These are phyloP conservation scores for Coenobita brevimanus DNA, from an alignment of 1,140 invertebrate genomes.

Conservation along the genomic window DNA sequence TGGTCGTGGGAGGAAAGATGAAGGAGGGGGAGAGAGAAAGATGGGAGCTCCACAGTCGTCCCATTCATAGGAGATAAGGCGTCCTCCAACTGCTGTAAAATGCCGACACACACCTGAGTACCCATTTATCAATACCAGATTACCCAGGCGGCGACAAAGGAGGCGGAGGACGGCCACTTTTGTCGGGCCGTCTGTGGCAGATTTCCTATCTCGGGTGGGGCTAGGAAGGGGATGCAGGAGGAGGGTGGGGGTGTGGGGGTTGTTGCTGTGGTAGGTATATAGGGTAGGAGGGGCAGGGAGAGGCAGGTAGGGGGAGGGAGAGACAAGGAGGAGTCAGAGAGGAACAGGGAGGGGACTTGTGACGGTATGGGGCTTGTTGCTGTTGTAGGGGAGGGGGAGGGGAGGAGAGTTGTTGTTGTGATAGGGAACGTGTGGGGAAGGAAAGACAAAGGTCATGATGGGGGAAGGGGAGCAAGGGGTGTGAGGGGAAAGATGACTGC, in stretches of 20 bases:
- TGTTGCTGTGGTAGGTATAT: neutral
- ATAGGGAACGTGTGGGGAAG: neutral
- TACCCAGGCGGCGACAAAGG: conserved; percentile 20
- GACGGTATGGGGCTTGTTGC: neutral
- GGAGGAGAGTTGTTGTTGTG: neutral
- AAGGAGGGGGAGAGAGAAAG: too few relatives aligned
- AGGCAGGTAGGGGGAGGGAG: neutral
- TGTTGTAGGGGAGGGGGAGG: neutral
- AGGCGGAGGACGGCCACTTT: neutral
- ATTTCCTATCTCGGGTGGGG: neutral
- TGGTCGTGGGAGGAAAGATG: too few relatives aligned
- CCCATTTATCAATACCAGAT: conserved; percentile 23
- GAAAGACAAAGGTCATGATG: neutral
- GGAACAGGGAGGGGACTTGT: neutral
- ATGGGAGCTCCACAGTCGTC: neutral
- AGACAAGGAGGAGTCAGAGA: neutral
- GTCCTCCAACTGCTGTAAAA: neutral
- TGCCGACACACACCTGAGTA: conserved; percentile 10
- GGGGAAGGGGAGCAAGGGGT: too few relatives aligned
- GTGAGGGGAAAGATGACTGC: too few relatives aligned
- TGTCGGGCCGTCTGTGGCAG: neutral
- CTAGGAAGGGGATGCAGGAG: neutral
- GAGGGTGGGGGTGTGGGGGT: neutral
- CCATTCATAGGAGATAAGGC: conserved; percentile 3
- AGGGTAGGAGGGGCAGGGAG: too few relatives aligned